phyloP scores from a whole-genome alignment of 1,140 invertebrate species.

The Ridgeia piscesae region DNA sequence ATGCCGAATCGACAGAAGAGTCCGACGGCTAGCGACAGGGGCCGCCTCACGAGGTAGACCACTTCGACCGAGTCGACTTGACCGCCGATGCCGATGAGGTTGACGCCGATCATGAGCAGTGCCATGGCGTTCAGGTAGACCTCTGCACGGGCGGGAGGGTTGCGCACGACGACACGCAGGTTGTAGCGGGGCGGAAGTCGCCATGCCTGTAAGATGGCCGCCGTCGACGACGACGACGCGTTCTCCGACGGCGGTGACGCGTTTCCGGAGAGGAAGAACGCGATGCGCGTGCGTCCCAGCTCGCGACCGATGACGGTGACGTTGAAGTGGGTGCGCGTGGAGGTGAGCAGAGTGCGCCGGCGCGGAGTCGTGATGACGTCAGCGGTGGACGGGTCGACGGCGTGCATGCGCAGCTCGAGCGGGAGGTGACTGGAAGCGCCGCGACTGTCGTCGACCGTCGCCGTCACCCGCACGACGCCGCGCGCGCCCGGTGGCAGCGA shows the following conservation, averaged over 20 bases:
- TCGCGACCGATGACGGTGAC: background rate
- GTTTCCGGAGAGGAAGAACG: constrained; percentile 7
- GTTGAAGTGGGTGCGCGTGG: background rate
- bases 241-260: background rate
- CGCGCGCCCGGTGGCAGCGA: background rate
- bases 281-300: background rate
- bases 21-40: constrained; percentile 3
- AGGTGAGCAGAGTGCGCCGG: background rate
- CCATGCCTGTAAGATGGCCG: background rate
- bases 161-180: background rate
- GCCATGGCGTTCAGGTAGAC: constrained; percentile 14
- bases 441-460: background rate
- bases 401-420: background rate
- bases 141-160: background rate
- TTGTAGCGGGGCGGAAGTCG: background rate
- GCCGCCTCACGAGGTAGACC: background rate
- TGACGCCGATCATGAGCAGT: background rate
- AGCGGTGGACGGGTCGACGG: background rate
- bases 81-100: constrained; percentile 20
- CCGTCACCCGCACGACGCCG: background rate
- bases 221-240: no score
- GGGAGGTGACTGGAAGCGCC: background rate
- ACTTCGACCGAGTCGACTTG: constrained; percentile 18
- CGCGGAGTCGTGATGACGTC: background rate
- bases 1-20: constrained; percentile 19